These are phyloP conservation scores for Apostichopus leukothele DNA, from an alignment of 53 echinoderm and acorn worm species.

Conservation along the genomic window DNA sequence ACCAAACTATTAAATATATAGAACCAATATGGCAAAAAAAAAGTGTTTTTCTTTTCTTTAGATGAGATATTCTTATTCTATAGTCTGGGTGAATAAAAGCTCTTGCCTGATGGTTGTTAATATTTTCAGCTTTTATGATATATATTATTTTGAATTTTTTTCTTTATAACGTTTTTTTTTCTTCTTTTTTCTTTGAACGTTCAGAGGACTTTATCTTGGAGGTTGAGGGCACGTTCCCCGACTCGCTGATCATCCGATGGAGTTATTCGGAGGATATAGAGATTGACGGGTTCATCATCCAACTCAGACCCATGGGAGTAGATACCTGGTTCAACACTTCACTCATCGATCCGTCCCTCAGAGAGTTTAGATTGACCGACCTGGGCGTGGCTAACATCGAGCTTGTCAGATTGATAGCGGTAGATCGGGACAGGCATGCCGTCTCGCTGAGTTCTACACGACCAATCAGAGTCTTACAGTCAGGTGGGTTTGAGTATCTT, in stretches of 20 bases:
- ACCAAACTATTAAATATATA: no score
- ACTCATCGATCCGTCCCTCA: conserved; percentile 5
- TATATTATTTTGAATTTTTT: neutral
- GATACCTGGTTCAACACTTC: conserved; percentile 43
- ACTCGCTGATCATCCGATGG: conserved; percentile 34
- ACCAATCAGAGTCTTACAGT: conserved; percentile 7
- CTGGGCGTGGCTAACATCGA: conserved; percentile 18
- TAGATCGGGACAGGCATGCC: conserved; percentile 36
- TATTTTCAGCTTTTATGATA: no score
- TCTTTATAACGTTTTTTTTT: neutral
- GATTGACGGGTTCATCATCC: conserved; percentile 36
- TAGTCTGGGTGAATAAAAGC: no score
- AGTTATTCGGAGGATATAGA: conserved; percentile 16
- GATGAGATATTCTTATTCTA: no score
- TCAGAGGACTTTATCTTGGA: conserved; percentile 45
- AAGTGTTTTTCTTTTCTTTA: no score
- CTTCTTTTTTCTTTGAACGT: neutral
- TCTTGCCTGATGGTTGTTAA: no score
- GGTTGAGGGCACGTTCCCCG: conserved; percentile 43
- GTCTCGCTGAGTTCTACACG: conserved; percentile 16
- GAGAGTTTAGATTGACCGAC: conserved; percentile 40
- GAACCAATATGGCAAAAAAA: no score
- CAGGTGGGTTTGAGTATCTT: conserved; percentile 27
- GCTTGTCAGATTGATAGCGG: conserved; percentile 40
- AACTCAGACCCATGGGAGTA: neutral